These are phyloP conservation scores for Drosophila niveifrons DNA, from an alignment of 2,888 invertebrate species.

Conservation along the genomic window DNA sequence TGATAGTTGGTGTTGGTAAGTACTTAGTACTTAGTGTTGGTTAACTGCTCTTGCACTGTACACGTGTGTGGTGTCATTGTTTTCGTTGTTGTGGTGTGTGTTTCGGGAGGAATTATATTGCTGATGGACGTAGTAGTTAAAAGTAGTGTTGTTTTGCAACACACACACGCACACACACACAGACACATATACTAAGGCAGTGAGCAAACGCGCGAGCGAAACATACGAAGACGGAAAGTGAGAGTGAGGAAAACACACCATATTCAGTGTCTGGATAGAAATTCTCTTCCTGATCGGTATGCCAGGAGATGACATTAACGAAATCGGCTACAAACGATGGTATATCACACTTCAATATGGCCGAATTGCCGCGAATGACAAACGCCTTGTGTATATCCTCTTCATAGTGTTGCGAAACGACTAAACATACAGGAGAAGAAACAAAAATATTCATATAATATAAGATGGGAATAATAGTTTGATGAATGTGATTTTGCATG, in stretches of 20 bases:
- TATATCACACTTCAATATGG: slow-evolving; percentile 94
- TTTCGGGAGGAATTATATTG: slow-evolving; percentile 4
- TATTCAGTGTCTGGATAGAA: slow-evolving; percentile 85
- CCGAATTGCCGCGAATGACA: slow-evolving; percentile 95
- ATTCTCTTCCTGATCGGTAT: slow-evolving; percentile 88
- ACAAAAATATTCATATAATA: slow-evolving; percentile 23
- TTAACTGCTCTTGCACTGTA: slow-evolving; percentile 62
- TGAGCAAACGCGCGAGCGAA: slow-evolving; percentile 15
- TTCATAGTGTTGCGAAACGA: slow-evolving; percentile 95
- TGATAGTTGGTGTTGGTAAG: slow-evolving; percentile 30
- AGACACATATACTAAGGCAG: slow-evolving; percentile 58
- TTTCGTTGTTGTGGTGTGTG: slow-evolving; percentile 38
- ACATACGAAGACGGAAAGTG: background rate
- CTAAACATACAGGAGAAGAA: slow-evolving; percentile 85
- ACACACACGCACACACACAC: slow-evolving; percentile 46
- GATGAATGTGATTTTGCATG: slow-evolving; percentile 29
- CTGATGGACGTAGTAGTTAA: slow-evolving; percentile 56
- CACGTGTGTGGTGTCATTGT: slow-evolving; percentile 38
- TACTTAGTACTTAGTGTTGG: slow-evolving; percentile 55
- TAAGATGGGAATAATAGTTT: slow-evolving; percentile 31
- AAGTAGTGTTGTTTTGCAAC: slow-evolving; percentile 57
- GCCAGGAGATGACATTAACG: slow-evolving; percentile 94
- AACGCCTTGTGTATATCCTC: slow-evolving; percentile 97
- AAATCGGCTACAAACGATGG: slow-evolving; percentile 97
- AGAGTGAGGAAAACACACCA: slow-evolving; percentile 78